These are phyloP conservation scores for Meles meles DNA, from an alignment of 2,113 vertebrate species.

Conservation along the genomic window DNA sequence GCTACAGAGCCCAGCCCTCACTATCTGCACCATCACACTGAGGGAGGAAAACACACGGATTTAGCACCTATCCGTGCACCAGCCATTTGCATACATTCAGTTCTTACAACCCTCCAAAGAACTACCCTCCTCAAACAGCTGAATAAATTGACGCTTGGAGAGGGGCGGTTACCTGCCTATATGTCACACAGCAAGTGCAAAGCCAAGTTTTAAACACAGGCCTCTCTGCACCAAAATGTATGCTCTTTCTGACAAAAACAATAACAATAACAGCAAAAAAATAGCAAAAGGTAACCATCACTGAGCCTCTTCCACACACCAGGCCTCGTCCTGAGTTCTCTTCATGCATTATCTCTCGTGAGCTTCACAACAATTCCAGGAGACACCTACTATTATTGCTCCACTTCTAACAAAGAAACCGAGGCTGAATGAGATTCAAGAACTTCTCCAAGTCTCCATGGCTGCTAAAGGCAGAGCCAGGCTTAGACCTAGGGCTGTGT, in stretches of 20 bases:
- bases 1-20: neutral
- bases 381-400: neutral
- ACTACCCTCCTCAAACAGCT: neutral
- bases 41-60: neutral
- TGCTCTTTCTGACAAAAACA: neutral
- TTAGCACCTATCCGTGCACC: neutral
- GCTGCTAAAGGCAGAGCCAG: neutral
- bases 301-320: neutral
- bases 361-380: neutral
- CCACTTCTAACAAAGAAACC: slow-evolving; percentile 14
- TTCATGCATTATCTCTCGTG: neutral
- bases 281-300: neutral
- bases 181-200: neutral
- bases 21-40: neutral
- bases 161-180: neutral
- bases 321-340: neutral
- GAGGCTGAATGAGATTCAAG: neutral
- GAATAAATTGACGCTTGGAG: neutral
- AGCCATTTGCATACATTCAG: neutral
- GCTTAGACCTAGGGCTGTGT: neutral
- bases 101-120: neutral
- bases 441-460: neutral
- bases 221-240: neutral
- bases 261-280: neutral
- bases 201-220: neutral